A percentile compares a stretch with the other conserved stretches of the same genome.
Evolutionary conservation across 2,113 vertebrate species (phyloP).

Genomic region (Cervus canadensis): DNA sequence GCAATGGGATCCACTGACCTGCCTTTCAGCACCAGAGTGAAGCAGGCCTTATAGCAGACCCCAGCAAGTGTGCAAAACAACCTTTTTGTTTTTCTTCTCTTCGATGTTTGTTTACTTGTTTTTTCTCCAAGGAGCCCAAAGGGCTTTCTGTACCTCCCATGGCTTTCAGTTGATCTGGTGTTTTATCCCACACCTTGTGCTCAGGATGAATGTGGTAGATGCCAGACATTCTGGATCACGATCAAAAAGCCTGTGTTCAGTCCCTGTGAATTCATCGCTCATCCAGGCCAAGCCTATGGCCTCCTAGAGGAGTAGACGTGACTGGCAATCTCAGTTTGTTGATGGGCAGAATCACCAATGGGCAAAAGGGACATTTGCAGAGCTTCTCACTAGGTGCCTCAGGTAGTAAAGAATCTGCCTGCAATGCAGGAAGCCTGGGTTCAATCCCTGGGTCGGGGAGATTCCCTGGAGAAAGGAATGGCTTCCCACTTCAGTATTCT

Average conservation of each 20-base stretch:
- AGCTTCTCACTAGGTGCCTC: neutral
- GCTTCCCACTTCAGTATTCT: neutral
- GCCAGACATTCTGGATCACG: neutral
- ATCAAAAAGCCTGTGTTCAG: neutral
- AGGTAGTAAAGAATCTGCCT: neutral
- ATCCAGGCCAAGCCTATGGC: neutral
- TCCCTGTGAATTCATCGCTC: neutral
- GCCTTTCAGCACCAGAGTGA: neutral
- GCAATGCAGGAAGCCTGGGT: neutral
- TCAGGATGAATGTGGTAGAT: neutral
- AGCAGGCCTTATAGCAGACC: neutral
- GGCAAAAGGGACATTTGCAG: neutral
- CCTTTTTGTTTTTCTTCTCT: neutral
- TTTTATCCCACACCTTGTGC: neutral
- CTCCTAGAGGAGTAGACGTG: neutral
- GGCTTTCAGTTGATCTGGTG: neutral
- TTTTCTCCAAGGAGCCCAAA: neutral
- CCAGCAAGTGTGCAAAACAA: neutral
- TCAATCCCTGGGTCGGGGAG: neutral
- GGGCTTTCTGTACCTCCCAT: neutral
- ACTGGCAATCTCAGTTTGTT: neutral
- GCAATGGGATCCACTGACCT: neutral
- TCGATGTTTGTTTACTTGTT: slow-evolving; percentile 1
- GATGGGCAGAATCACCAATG: neutral
- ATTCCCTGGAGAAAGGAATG: neutral